Base-by-base conservation (phyloP, 2,888 invertebrate genomes). In the Pristionchus mayeri region DNA sequence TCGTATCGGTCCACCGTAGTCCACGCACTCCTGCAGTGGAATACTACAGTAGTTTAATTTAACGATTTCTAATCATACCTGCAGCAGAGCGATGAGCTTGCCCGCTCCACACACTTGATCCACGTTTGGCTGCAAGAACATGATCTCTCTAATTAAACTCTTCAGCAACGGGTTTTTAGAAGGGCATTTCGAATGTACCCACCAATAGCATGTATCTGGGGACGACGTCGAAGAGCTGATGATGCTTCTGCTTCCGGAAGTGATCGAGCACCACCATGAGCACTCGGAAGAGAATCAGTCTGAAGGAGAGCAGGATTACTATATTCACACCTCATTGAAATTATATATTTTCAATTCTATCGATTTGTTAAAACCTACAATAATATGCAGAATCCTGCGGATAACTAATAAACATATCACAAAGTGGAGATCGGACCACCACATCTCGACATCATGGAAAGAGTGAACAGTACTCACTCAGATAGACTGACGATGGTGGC, bases 1-100 rank as follows among this genome's bases (percentile, higher is more conserved):
- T 18, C 88, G 80, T 87, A 89, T 87, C 79, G 90, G 90, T 34
- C 90, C 89, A 27, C 90, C 90, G 76, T 85, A 86, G 52, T 89
- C 88, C 2, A 88, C 86, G 78, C 87, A 87, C 80, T 88, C 87
- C 88, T 90, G 82, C 24, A 88, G 85, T 9, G 11, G 9, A 27
- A 16, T 6, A 40, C 3, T 40, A 21, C 75, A n/a, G 44, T 40
- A 44, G 44, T 44, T 44, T 9, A 44, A 13, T 44, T 13, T 13
- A 44, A 44, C 7, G 7, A 44, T 6, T 44, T 44, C 27, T 3
- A 63, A 63, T 27, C 30, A 71, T 44, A 88, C 89, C 85, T 89
- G 89, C 13, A 89, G 63, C 13, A 89, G 87, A 0, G 84, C 84
- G 27, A 87, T 60, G 24, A 89, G n/a, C n/a, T 85, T 83, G 54